phyloP scores from a whole-genome alignment of 2,113 vertebrate species.

The Sclerurus mexicanus region DNA sequence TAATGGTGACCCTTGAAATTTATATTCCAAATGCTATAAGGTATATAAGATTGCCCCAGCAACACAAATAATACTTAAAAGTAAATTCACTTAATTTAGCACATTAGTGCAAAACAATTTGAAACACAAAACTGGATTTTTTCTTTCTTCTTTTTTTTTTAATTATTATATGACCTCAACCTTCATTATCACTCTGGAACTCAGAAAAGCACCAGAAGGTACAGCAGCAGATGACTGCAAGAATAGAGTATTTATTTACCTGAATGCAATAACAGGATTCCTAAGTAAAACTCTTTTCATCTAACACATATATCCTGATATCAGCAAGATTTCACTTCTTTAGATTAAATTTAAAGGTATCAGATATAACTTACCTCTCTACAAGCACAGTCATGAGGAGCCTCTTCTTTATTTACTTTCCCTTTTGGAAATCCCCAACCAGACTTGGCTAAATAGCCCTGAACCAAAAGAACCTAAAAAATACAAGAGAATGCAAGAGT shows the following conservation, averaged over 20 bases:
- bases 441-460: constrained; percentile 96
- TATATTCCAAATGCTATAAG: background rate
- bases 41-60: background rate
- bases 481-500: background rate
- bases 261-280: background rate
- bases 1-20: background rate
- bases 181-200: background rate
- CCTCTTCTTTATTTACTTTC: constrained; percentile 97
- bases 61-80: background rate
- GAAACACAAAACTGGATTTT: background rate
- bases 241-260: background rate
- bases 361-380: constrained; percentile 83
- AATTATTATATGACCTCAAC: background rate
- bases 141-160: background rate
- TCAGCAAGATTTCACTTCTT: background rate
- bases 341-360: background rate
- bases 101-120: background rate
- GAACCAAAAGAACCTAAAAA: constrained; percentile 90
- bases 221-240: background rate
- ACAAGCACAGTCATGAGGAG: constrained; percentile 94
- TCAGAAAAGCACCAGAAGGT: background rate
- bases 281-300: background rate
- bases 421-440: constrained; percentile 99
- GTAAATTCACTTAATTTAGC: background rate
- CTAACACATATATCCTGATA: background rate